A percentile compares a stretch with the other conserved stretches of the same genome.
Conservation (phyloP, 2,113 vertebrate species). For the Delphinus delphis region DNA sequence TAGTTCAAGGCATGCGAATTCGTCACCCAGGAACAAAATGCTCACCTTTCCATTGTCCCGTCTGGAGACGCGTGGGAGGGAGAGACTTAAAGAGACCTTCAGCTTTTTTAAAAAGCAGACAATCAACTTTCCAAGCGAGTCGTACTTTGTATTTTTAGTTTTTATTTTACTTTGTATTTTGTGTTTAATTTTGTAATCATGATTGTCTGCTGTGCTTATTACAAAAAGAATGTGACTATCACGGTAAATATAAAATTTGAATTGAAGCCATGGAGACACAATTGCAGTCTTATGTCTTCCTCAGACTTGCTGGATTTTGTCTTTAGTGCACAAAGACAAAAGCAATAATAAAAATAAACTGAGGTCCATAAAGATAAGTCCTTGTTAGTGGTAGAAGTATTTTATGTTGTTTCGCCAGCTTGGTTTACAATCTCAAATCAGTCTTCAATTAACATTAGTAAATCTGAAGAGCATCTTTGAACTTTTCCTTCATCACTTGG, state of each 20-base stretch:
- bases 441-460: neutral
- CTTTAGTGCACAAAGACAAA: neutral
- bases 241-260: neutral
- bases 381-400: rapidly evolving
- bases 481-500: neutral
- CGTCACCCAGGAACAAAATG: too few species aligned
- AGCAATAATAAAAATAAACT: neutral
- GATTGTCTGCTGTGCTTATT: neutral
- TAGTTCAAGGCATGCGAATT: neutral
- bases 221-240: neutral
- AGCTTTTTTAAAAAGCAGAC: neutral
- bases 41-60: rapidly evolving
- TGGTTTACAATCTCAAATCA: neutral
- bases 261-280: rapidly evolving
- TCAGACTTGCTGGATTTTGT: neutral
- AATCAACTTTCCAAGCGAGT: neutral
- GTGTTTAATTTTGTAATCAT: neutral
- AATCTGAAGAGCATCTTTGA: neutral
- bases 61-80: neutral
- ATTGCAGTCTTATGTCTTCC: rapidly evolving
- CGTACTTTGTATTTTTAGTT: neutral
- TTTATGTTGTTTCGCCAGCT: too few species aligned
- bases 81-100: neutral
- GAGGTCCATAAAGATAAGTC: neutral
- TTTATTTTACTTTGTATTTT: neutral